Evolutionary conservation across 2,888 invertebrate species (phyloP), one percentile per base, ranked within the genome.

Genomic region (Pandemis cinnamomeana): DNA sequence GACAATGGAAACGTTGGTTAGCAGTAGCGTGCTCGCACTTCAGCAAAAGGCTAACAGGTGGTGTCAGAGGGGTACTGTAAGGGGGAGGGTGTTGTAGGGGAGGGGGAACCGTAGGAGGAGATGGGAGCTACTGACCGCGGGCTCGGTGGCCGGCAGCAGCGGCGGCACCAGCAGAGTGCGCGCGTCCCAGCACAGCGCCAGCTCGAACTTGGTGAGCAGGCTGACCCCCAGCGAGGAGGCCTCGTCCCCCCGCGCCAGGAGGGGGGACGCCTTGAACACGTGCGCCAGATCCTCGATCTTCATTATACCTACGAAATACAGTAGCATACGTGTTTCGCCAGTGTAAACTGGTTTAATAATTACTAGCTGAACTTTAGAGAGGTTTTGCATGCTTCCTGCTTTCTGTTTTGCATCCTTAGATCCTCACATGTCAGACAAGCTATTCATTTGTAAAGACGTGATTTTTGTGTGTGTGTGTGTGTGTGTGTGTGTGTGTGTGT

Each of bases 121-220:
- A 20, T 3, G 5, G 44, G 7, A 8, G 7, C 8, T 8, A 1
- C 90, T 88, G 5, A 78, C 81, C 72, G 72, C 53, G 0, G 91
- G 91, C 77, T 88, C 87, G 41, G 48, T 36, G 82, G 96, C 96
- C 0, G 99, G 99, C 79, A 99, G 91, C 76, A 99, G 92, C 44
- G 99, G 94, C 0, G 99, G 98, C 8, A 99, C 99, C 75, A 99
- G 97, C 74, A 99, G 91, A 15, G 98, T 97, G 36, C 99, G 93
- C 15, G 97, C 97, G 87, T 99, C 99, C 98, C 99, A 99, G 41
- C 98, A 98, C 71, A 99, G 93, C 0, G 99, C 99, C 71, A 99
- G 97, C 91, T 99, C 99, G 91, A 99, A 99, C 94, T 99, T 99
- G 92, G 98, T 98, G 71, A 99, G 94, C 61, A 99, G 93, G 81